Conservation (phyloP, 1,140 invertebrate species). For the Lepidurus couesii region DNA sequence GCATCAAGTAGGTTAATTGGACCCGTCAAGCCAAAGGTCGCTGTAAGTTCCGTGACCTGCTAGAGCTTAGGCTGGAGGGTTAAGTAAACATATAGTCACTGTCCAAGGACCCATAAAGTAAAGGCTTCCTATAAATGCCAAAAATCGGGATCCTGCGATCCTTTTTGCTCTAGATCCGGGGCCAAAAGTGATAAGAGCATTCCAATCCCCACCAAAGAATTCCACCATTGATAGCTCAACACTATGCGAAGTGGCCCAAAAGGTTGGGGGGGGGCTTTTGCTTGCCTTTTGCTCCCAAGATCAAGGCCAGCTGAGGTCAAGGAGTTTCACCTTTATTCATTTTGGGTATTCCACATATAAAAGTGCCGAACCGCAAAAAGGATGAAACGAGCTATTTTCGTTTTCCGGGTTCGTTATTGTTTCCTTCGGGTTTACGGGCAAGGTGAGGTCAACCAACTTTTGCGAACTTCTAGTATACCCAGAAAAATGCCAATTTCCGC, state of each 20-base stretch:
- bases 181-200: not conserved
- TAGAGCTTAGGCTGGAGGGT: not conserved
- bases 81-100: not conserved
- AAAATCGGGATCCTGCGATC: not conserved
- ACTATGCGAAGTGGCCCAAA: not conserved
- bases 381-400: not conserved
- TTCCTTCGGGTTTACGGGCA: not conserved
- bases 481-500: not conserved
- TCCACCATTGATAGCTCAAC: not conserved
- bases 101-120: not conserved
- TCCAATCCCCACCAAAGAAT: not conserved
- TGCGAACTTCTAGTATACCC: not conserved
- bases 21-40: not conserved
- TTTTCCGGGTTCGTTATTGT: conserved; percentile 8
- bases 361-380: not conserved
- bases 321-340: not conserved
- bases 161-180: not conserved
- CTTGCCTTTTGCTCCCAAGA: not conserved
- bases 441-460: not conserved
- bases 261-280: not conserved
- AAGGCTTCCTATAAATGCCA: not conserved
- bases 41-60: not conserved
- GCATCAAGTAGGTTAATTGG: not conserved
- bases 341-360: not conserved
- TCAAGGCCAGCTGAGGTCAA: not conserved